Evolutionary conservation across 2,797 vertebrate genomes (phyloP).

Genomic region (Pangasius mekongensis): DNA sequence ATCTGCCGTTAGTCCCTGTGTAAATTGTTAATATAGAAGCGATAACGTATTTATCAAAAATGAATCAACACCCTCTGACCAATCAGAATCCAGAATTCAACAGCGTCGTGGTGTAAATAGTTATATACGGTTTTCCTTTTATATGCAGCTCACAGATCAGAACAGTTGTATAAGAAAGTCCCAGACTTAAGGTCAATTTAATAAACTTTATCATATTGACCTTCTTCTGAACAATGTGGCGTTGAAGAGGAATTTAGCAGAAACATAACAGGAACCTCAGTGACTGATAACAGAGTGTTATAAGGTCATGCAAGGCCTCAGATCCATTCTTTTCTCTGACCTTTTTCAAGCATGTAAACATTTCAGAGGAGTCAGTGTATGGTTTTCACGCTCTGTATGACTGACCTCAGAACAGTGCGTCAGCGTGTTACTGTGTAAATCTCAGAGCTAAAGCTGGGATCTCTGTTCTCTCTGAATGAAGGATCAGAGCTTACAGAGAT

Average conservation of each 20-base stretch:
- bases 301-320: neutral
- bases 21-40: neutral
- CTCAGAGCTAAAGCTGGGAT: neutral
- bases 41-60: neutral
- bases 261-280: constrained; percentile 29
- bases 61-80: neutral
- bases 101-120: neutral
- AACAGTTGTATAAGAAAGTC: neutral
- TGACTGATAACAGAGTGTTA: neutral
- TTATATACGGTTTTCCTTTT: neutral
- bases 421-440: neutral
- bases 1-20: neutral
- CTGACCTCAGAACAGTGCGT: constrained; percentile 9
- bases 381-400: neutral
- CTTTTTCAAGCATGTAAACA: constrained; percentile 9
- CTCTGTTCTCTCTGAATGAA: neutral
- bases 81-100: constrained; percentile 1
- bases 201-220: neutral
- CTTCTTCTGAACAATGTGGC: neutral
- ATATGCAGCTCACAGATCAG: neutral
- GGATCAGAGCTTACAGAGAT: neutral
- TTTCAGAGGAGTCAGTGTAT: neutral
- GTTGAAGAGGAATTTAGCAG: neutral
- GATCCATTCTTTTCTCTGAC: constrained; percentile 4
- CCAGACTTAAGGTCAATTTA: neutral